These are phyloP conservation scores for Argya squamiceps DNA, from an alignment of 2,797 vertebrate species.

Conservation along the genomic window DNA sequence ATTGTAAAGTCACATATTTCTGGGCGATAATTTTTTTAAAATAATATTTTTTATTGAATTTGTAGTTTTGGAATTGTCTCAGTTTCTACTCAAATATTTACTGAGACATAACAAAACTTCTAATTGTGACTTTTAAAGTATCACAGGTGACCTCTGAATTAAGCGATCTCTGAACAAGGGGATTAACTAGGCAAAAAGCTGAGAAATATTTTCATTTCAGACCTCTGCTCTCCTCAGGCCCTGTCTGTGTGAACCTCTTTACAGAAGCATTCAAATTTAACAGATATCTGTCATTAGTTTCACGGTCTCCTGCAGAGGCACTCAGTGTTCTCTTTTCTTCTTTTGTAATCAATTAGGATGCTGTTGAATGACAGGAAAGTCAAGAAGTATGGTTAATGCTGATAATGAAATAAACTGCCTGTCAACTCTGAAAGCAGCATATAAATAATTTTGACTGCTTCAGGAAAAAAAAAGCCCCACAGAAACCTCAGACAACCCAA, in stretches of 20 bases:
- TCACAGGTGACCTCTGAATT: not conserved
- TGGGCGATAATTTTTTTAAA: not conserved
- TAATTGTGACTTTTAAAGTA: not conserved
- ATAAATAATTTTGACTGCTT: not conserved
- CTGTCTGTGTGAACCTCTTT: not conserved
- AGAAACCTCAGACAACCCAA: not conserved
- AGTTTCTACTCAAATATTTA: not conserved
- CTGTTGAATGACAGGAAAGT: not conserved
- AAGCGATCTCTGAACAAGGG: not conserved
- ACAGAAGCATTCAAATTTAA: not conserved
- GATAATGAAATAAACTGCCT: not conserved
- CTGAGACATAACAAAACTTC: not conserved
- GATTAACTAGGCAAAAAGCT: not conserved
- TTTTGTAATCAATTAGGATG: not conserved
- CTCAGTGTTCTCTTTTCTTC: not conserved
- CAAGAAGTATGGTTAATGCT: not conserved
- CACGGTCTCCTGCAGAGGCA: not conserved
- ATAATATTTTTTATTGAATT: not conserved
- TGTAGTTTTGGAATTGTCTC: not conserved
- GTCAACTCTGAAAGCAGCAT: not conserved
- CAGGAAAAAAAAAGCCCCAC: not conserved
- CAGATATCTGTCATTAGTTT: not conserved
- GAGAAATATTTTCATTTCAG: not conserved
- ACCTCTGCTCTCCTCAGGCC: not conserved
- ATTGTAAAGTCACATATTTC: not conserved